Conservation (phyloP, 2,797 vertebrate genomes). For the Lutjanus campechanus region DNA sequence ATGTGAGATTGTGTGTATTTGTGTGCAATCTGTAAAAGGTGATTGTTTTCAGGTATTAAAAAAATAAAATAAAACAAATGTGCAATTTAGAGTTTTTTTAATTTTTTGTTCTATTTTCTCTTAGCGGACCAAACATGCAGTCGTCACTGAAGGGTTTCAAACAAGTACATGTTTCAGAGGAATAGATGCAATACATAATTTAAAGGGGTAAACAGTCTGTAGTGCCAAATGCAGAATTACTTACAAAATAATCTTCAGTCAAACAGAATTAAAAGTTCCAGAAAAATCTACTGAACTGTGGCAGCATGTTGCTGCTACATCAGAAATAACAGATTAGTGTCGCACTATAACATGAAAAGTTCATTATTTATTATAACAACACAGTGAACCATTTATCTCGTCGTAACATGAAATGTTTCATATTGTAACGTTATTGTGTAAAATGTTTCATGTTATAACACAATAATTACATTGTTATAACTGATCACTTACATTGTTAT, state of each 20-base stretch:
- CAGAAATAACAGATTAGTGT: too few relatives aligned
- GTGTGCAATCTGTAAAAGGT: slow-evolving; percentile 63
- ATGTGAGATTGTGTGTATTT: slow-evolving; percentile 69
- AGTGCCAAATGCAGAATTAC: neutral
- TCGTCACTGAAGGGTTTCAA: neutral
- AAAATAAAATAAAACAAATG: slow-evolving; percentile 32
- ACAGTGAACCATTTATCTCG: too few relatives aligned
- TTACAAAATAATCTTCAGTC: neutral
- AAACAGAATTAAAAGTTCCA: neutral
- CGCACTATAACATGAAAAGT: too few relatives aligned
- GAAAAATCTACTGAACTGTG: neutral
- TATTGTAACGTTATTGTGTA: too few relatives aligned
- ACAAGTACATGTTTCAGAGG: too few relatives aligned
- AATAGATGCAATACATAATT: neutral
- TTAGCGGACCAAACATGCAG: neutral
- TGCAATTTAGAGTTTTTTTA: slow-evolving; percentile 10
- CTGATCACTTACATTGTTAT: too few relatives aligned
- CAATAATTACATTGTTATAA: too few relatives aligned
- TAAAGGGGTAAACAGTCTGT: neutral
- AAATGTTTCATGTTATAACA: too few relatives aligned
- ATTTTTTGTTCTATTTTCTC: neutral
- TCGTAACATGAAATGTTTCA: too few relatives aligned
- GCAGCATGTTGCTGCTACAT: too few relatives aligned
- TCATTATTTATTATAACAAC: too few relatives aligned
- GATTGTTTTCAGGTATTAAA: slow-evolving; percentile 78